A percentile compares a stretch with the other conserved stretches of the same genome.
These are phyloP conservation scores for Taurulus bubalis DNA, from an alignment of 2,113 vertebrate species.

Conservation along the genomic window DNA sequence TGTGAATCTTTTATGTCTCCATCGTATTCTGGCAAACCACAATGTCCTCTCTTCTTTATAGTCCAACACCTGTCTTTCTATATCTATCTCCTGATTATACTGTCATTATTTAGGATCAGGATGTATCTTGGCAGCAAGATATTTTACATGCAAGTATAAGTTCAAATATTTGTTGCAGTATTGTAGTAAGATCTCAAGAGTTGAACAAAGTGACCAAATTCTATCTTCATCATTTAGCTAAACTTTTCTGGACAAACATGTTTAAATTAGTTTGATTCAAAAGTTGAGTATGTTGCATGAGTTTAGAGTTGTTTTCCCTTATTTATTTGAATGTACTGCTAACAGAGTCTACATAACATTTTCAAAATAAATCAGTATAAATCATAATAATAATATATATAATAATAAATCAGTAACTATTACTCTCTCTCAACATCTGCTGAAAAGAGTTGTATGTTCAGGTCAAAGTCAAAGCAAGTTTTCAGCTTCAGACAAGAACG, in stretches of 20 bases:
- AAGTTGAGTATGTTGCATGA: background rate
- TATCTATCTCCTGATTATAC: background rate
- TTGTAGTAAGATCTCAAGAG: background rate
- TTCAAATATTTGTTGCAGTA: background rate
- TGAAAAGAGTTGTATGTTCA: conserved; percentile 2
- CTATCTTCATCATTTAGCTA: background rate
- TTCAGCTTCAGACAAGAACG: background rate
- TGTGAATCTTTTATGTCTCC: conserved; percentile 3
- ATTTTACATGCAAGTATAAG: background rate
- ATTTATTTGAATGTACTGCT: background rate
- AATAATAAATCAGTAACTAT: no score
- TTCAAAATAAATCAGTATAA: background rate
- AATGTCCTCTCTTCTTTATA: background rate
- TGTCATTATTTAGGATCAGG: background rate
- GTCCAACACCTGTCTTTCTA: background rate
- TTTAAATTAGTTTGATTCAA: background rate
- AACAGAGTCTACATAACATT: background rate
- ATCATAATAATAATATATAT: no score
- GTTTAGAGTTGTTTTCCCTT: background rate
- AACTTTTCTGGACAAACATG: background rate
- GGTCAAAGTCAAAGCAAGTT: conserved; percentile 21
- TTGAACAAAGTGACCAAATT: background rate
- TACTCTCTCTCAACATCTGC: conserved; percentile 2
- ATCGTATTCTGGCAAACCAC: background rate
- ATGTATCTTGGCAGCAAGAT: background rate